Evolutionary conservation across 2,888 invertebrate species (phyloP), one percentile per base, ranked within the genome.

Genomic region (Ochlodes sylvanus): DNA sequence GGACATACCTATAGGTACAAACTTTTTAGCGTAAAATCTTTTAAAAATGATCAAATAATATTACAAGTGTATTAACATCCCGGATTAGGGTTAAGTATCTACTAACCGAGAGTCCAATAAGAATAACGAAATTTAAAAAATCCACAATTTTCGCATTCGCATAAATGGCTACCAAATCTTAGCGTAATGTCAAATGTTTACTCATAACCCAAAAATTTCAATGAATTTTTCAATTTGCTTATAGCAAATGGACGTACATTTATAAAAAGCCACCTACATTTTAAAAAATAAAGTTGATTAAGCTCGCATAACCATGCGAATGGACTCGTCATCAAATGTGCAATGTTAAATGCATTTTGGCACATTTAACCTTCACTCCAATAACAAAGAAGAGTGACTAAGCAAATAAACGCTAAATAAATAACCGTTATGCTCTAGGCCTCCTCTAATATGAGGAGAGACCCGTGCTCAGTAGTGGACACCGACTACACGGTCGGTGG

Each of bases 351-450:
- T 62, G 57, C 56, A 64, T 63, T 63, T 56, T 17, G 15, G 47
- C 47, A 41, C 50, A 64, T 44, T 56, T 68, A 64, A 64, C 68
- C 60, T 68, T 62, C 42, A 63, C 41, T 41, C 34, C 54, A 58
- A 67, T 58, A 52, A 56, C n/a, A 63, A 63, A 41, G 21, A 50
- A 12, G 41, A 21, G 47, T 57, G 34, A 52, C 41, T 63, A 68
- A 68, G 32, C 27, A 10, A 12, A 12, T 38, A 38, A 10, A 38
- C 9, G 10, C n/a, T n/a, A n/a, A n/a, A n/a, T n/a, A n/a, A n/a
- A n/a, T n/a, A n/a, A n/a, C n/a, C n/a, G n/a, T n/a, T n/a, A n/a
- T n/a, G n/a, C n/a, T n/a, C n/a, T n/a, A n/a, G n/a, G n/a, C n/a
- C n/a, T n/a, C n/a, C n/a, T n/a, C n/a, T n/a, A n/a, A n/a, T n/a